Base-by-base conservation (phyloP, 2,888 invertebrate genomes). In the Acronicta alni region DNA sequence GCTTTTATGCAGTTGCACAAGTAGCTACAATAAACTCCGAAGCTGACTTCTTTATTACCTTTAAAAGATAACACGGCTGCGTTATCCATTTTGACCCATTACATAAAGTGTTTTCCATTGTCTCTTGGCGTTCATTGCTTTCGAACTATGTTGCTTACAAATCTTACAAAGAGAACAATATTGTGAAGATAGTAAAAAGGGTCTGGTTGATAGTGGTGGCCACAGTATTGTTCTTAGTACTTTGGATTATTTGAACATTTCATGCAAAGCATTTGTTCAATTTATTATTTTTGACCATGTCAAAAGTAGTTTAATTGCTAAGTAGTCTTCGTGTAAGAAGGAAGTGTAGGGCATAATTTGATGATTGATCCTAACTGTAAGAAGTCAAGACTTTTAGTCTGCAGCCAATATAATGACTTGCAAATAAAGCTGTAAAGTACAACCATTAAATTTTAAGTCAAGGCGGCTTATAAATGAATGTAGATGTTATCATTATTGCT, bases 21-120 rank as follows among this genome's bases (percentile, higher is more conserved):
- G 87, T 83, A 83, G 81, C 84, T 79, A 85, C 84, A 85, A 86
- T 86, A 89, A 87, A 87, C 81, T 75, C 74, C 69, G 74, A 77
- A 77, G 82, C 87, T 86, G 87, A 88, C 85, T 87, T 89, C 86
- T 92, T 92, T 91, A 92, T 89, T 87, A 82, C 87, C 82, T 80
- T 83, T 84, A 76, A 79, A 76, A 86, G 92, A 92, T 92, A 92
- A 89, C 83, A 81, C 81, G 79, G 80, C 83, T 82, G 75, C 77
- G 86, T 84, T 90, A 85, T 89, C 89, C 86, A 80, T 87, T 88
- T 84, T 83, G 76, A 84, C 80, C 90, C 91, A 91, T 92, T 91
- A 90, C 88, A 82, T 82, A 87, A 89, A 90, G 87, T 89, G 87
- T 85, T 84, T 80, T 78, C 88, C 80, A 87, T 90, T 91, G 91